phyloP scores from a whole-genome alignment of 1,140 invertebrate genomes.

The Schmidtea mediterranea region DNA sequence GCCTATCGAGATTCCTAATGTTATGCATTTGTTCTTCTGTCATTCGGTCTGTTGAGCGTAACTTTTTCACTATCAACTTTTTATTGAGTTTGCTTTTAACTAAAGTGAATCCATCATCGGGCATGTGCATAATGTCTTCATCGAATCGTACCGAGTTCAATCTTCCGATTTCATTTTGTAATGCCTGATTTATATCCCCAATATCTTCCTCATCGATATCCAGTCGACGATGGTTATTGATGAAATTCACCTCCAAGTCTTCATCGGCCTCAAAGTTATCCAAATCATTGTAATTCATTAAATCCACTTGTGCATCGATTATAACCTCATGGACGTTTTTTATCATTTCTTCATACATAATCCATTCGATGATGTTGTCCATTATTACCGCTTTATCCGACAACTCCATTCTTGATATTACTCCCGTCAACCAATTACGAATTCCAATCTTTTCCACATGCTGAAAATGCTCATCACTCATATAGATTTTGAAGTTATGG shows the following conservation, averaged over 20 bases:
- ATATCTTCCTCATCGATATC: slow-evolving; percentile 6
- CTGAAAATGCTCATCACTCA: not conserved
- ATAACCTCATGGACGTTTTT: not conserved
- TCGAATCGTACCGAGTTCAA: not conserved
- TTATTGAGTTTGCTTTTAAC: not conserved
- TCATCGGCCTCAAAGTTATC: slow-evolving; percentile 6
- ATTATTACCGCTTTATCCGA: not conserved
- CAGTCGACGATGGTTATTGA: not conserved
- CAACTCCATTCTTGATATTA: not conserved
- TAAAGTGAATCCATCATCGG: not conserved
- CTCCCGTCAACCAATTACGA: no score
- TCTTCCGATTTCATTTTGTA: not conserved
- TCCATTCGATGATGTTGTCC: no score
- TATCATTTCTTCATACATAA: not conserved
- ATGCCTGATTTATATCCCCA: not conserved
- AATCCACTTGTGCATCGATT: not conserved
- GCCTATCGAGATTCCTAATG: slow-evolving; percentile 13
- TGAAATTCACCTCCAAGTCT: slow-evolving; percentile 9
- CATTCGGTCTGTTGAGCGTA: slow-evolving; percentile 7
- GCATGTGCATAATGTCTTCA: not conserved
- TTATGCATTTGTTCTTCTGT: slow-evolving; percentile 10
- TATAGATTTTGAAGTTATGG: not conserved
- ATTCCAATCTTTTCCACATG: no score
- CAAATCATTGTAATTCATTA: slow-evolving; percentile 8
- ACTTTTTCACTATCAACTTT: not conserved